Evolutionary conservation across 1,140 invertebrate species (phyloP), one percentile per base, ranked within the genome.

Genomic region (Glossosoma conforme): DNA sequence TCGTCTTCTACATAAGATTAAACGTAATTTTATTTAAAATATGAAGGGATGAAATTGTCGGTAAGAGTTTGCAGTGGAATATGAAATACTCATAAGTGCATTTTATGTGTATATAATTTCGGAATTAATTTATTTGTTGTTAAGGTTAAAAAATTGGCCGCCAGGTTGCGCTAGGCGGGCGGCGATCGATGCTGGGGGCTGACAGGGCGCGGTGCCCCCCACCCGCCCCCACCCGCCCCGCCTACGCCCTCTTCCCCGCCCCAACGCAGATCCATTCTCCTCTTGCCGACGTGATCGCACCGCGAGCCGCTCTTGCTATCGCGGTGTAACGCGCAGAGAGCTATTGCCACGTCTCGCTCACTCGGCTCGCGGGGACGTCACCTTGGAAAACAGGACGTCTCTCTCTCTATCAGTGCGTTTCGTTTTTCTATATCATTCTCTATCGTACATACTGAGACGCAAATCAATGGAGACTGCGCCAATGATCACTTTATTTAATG

Each of bases 151-250:
- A 37, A 44, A 46, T 24, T 32, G 13, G n/a, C 44, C 44, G 44
- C 44, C 44, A 46, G 44, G 44, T 46, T 46, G 35, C 44, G 32
- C 44, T 17, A 22, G n/a, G 19, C 35, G 17, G n/a, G 32, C 10
- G 35, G 44, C 44, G 44, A 46, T 46, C 44, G 44, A 46, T 46
- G 44, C 44, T 19, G 21, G 44, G 44, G 28, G 43, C 43, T 44
- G 43, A 44, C 43, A 46, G 25, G n/a, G 6, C 24, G 24, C 24
- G 6, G 24, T 28, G 6, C 24, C 24, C 22, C 35, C 35, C 35
- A 17, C 44, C 35, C 44, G 44, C 35, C 44, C 44, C 44, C n/a
- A n/a, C 35, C 21, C 33, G 35, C 38, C 44, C 38, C 44, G 8
- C 21, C 38, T 35, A 17, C 22, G 22, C 21, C 15, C 33, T 18